A percentile compares a stretch with the other conserved stretches of the same genome.
Conservation (phyloP, 2,113 vertebrate species). For the Otocyon megalotis region DNA sequence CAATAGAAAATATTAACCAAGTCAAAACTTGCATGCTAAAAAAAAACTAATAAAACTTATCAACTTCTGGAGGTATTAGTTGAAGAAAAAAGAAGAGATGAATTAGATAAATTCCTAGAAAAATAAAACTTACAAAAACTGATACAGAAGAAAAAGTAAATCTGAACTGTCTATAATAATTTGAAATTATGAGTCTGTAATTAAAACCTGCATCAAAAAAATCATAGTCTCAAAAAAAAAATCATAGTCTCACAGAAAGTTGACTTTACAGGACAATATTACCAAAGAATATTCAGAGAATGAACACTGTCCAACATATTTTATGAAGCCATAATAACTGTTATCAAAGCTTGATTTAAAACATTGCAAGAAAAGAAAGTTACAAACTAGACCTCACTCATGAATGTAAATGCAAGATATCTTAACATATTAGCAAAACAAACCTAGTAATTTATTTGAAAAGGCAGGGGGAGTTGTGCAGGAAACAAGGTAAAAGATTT, state of each 20-base stretch:
- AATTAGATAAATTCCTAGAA: constrained; percentile 32
- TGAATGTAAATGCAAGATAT: not conserved
- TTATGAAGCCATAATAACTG: not conserved
- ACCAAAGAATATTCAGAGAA: not conserved
- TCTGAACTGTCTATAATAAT: not conserved
- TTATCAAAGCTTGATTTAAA: not conserved
- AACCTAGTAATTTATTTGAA: not conserved
- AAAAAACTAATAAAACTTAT: not conserved
- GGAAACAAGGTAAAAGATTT: not conserved
- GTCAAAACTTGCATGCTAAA: not conserved
- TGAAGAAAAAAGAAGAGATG: not conserved
- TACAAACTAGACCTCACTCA: not conserved
- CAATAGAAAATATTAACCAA: not conserved
- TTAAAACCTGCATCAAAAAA: not conserved
- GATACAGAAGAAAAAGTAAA: not conserved
- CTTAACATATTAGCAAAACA: not conserved
- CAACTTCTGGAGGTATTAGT: not conserved
- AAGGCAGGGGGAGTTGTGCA: not conserved
- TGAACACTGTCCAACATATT: not conserved
- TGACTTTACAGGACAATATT: not conserved
- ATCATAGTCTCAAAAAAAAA: not conserved
- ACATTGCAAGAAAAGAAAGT: not conserved
- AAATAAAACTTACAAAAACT: not conserved
- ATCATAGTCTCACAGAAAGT: not conserved
- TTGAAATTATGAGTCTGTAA: not conserved